A percentile compares a stretch with the other conserved stretches of the same genome.
Evolutionary conservation across 2,113 vertebrate genomes (phyloP).

Genomic region (Nanorana parkeri): DNA sequence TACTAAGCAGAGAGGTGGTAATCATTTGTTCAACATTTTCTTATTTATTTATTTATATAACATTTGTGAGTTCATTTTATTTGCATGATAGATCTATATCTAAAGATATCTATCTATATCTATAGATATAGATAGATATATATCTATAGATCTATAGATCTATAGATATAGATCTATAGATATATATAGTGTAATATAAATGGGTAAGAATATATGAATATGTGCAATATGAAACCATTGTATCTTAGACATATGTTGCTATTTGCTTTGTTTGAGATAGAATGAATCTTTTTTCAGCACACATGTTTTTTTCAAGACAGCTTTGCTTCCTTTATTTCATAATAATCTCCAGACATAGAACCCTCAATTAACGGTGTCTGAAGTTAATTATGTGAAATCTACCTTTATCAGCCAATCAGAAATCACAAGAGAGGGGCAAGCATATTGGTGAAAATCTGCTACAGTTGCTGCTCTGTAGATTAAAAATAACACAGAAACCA

Average conservation of each 20-base stretch:
- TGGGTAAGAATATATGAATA: neutral
- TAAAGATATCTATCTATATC: too few relatives aligned
- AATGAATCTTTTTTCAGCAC: neutral
- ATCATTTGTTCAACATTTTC: too few relatives aligned
- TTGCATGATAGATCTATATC: too few relatives aligned
- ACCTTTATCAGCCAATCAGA: conserved; percentile 28
- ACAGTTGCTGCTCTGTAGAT: neutral
- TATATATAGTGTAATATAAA: too few relatives aligned
- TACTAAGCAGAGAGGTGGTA: too few relatives aligned
- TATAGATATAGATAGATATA: too few relatives aligned
- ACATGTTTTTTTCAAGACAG: neutral
- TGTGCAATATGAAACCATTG: neutral
- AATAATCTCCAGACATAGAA: conserved; percentile 30
- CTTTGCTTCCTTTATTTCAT: neutral
- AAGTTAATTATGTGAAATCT: conserved; percentile 31
- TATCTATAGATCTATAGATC: too few relatives aligned
- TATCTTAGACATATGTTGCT: neutral
- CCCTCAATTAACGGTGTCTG: conserved; percentile 25
- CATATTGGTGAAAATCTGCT: conserved; percentile 39
- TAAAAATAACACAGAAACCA: too few relatives aligned
- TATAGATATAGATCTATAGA: too few relatives aligned
- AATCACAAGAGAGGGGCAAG: conserved; percentile 5
- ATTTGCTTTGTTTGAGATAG: neutral
- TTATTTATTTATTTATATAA: too few relatives aligned
- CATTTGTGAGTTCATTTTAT: too few relatives aligned